Base-by-base conservation (phyloP, 2,113 vertebrate genomes). In the Dasyornis broadbenti region DNA sequence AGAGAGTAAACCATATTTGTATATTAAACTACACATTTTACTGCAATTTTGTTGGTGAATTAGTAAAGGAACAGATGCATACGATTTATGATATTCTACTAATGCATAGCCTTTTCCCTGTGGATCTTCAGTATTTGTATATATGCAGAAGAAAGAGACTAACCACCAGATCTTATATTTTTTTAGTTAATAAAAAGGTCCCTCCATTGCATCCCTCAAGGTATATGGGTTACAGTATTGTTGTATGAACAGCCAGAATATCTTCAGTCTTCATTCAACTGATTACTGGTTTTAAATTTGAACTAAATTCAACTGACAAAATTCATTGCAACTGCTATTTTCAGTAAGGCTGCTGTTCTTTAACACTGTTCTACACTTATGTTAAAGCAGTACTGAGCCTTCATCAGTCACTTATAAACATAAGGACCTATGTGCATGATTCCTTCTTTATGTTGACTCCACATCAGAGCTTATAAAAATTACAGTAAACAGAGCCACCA, bases 371-470 rank as follows among this genome's bases (percentile, higher is more conserved):
- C 31, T 76, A 31, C 14, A 8, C 16, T 40, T 57, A 49, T 65
- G 37, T 22, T 69, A 79, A 88, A 78, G 16, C 18, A 73, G 56
- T 24, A 28, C 11, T 33, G 30, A 60, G 40, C 2, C 2, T 77
- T 72, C 45, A 16, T 37, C 35, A 31, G 33, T 31, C 20, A 52
- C 16, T 47, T 52, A 7, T 9, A 89, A 37, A 75, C 14, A 30
- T 45, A 82, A 45, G 9, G 10, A 54, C 47, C 22, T 8, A 16
- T 15, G 8, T 64, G 9, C 33, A 33, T 42, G 23, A 80, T 20
- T 68, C 9, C 24, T 53, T 10, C 13, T 44, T 76, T n/a, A 20
- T 0, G 0, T 26, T 1, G 4, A 49, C 4, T 2, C 21, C 20
- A 45, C 13, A 42, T 14, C 2, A 61, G 31, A 72, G 15, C 11